These are phyloP conservation scores for Lomographa bimaculata DNA, from an alignment of 2,888 invertebrate genomes.

Conservation along the genomic window DNA sequence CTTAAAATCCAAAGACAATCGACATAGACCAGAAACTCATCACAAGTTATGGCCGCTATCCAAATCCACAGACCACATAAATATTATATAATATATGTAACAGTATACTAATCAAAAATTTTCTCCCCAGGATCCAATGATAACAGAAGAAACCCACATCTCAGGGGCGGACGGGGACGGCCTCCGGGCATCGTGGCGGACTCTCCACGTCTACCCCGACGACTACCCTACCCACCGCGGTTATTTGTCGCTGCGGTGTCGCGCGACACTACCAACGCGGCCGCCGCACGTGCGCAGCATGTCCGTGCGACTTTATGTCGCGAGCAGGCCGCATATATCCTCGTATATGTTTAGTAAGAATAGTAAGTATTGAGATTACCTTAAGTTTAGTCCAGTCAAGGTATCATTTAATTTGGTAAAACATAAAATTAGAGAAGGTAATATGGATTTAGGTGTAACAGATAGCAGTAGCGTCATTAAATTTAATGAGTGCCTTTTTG, in stretches of 20 bases:
- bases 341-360: constrained; percentile 80
- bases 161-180: constrained; percentile 73
- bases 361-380: constrained; percentile 75
- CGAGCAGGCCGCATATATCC: constrained; percentile 71
- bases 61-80: no score
- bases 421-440: no score
- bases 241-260: constrained; percentile 67
- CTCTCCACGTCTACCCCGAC: constrained; percentile 69
- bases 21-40: no score
- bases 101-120: no score
- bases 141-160: constrained; percentile 65
- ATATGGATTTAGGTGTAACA: no score
- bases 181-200: constrained; percentile 71
- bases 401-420: no score
- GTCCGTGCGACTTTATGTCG: constrained; percentile 74
- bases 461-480: no score
- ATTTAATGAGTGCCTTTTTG: no score
- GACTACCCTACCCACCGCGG: constrained; percentile 73
- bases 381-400: no score
- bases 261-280: constrained; percentile 62
- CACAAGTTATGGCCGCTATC: no score
- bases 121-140: constrained; percentile 62
- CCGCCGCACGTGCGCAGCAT: constrained; percentile 68
- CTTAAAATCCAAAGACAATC: no score
- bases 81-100: no score